Evolutionary conservation across 2,113 vertebrate genomes (phyloP), one percentile per base, ranked within the genome.

Genomic region (Microtus pennsylvanicus): DNA sequence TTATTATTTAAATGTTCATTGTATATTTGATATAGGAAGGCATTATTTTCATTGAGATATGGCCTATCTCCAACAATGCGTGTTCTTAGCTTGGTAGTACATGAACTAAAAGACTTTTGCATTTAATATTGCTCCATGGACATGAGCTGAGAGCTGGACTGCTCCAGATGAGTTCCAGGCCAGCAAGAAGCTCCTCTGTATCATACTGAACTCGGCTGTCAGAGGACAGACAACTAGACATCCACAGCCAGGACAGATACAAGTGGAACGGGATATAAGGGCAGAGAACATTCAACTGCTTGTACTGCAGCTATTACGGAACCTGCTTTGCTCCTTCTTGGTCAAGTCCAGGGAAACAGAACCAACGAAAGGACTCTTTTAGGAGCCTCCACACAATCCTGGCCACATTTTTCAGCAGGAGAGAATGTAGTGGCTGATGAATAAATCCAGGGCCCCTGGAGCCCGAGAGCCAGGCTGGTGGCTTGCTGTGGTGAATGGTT

Each of bases 401-500:
- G 69, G n/a, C 81, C 70, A 12, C 69, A 86, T 89, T 22, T 89
- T 45, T 35, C 75, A 77, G 89, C 65, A 28, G 85, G 12, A 95
- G 90, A 2, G 35, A 26, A 52, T 10, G 1, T 19, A 63, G 35
- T 12, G 86, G 69, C 14, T 85, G 92, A 94, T 55, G 26, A 17
- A 47, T 97, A 78, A 55, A 19, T 72, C 69, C 61, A 88, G 78
- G 87, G 67, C 76, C 52, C n/a, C 16, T 28, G 22, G 69, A 47
- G 58, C 90, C 67, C 92, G 85, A 92, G 91, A 98, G 96, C 55
- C 35, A 3, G 76, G 10, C 72, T 87, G 69, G 24, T 70, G 47
- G 77, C 91, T 95, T 90, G 67, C 67, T 91, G 65, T 74, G 83
- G 45, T 90, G 33, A 74, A 14, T 86, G 90, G 83, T 95, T 97